These are phyloP conservation scores for Lithosia quadra DNA, from an alignment of 2,888 invertebrate species.

Conservation along the genomic window DNA sequence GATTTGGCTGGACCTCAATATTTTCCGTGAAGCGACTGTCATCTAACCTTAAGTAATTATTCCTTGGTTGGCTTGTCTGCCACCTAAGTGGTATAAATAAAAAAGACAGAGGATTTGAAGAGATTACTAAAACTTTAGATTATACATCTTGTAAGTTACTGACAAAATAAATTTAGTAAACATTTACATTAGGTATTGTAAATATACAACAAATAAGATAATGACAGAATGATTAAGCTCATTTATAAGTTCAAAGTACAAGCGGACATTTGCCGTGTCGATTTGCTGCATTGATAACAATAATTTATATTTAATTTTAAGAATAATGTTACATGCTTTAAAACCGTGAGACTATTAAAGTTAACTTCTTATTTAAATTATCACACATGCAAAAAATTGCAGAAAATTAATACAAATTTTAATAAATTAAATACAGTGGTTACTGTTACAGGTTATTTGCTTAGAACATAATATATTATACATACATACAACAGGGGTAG, in stretches of 20 bases:
- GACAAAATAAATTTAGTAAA: neutral
- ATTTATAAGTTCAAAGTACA: neutral
- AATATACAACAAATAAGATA: neutral
- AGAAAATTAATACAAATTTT: no score
- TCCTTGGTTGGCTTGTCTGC: no score
- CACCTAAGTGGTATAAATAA: no score
- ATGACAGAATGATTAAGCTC: neutral
- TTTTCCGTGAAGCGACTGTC: no score
- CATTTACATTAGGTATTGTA: neutral
- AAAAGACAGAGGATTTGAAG: neutral
- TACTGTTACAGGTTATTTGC: no score
- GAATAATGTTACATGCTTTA: no score
- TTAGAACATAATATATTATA: no score
- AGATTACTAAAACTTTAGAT: neutral
- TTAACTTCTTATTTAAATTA: neutral
- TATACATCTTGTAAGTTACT: neutral
- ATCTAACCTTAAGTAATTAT: no score
- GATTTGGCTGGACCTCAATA: no score
- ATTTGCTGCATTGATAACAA: neutral
- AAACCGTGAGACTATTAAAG: neutral
- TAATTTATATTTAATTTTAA: neutral
- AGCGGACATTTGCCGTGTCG: neutral
- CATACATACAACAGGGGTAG: no score
- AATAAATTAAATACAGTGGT: no score
- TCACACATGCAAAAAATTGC: neutral